phyloP scores from a whole-genome alignment of 1,140 invertebrate genomes.

The Drosophila willistoni region DNA sequence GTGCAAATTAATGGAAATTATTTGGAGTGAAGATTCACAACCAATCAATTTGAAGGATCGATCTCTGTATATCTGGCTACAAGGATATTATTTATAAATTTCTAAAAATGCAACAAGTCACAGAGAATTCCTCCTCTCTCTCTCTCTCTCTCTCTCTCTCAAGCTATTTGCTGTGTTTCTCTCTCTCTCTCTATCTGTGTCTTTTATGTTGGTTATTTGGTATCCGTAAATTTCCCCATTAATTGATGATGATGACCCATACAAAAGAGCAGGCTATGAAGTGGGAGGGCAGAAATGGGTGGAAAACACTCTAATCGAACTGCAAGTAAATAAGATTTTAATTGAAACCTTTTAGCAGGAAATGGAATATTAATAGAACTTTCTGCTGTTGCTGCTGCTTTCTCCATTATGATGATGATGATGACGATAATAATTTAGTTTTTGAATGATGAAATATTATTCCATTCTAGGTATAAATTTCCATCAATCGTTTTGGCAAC shows the following conservation, averaged over 20 bases:
- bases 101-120: too few relatives aligned
- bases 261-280: not conserved
- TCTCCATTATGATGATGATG: not conserved
- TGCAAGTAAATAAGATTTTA: slow-evolving; percentile 68
- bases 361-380: slow-evolving; percentile 69
- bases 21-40: too few relatives aligned
- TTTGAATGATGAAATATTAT: not conserved
- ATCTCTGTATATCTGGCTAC: too few relatives aligned
- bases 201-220: not conserved
- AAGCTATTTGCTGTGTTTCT: not conserved
- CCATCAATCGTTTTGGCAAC: slow-evolving; percentile 2
- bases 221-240: not conserved
- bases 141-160: too few relatives aligned
- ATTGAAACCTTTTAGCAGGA: slow-evolving; percentile 70
- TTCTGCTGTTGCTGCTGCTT: slow-evolving; percentile 35
- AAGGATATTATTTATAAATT: too few relatives aligned
- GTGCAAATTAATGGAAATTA: slow-evolving; percentile 40
- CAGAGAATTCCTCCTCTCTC: too few relatives aligned
- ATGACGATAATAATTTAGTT: not conserved
- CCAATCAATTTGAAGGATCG: too few relatives aligned
- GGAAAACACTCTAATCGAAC: slow-evolving; percentile 19
- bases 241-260: slow-evolving; percentile 5
- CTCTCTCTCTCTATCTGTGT: not conserved
- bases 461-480: not conserved
- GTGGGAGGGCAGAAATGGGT: not conserved